Percentiles rank a stretch among this genome's conserved stretches.
Conservation (phyloP, 37 sponge, comb jelly and placozoan species). For the Eunapius fragilis region DNA sequence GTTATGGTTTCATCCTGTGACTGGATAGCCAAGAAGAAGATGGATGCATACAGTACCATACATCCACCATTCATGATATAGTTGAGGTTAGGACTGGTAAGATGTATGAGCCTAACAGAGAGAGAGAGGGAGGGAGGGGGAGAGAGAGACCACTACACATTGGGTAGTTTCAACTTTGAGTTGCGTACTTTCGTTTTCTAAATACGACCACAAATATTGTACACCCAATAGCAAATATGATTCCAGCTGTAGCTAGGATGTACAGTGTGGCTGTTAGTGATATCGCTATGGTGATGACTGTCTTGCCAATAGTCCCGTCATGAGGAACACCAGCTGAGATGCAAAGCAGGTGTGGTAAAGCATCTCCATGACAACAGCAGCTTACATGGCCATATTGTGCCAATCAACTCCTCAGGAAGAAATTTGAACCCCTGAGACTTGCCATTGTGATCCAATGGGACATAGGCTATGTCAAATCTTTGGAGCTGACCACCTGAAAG, state of each 20-base stretch:
- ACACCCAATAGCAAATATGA: conserved; percentile 7
- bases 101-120: conserved; percentile 2
- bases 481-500: not conserved
- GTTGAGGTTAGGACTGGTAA: conserved; percentile 9
- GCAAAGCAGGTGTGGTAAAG: not conserved
- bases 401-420: not conserved
- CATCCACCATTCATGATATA: conserved; percentile 5
- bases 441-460: not conserved
- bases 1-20: not conserved
- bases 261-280: not conserved
- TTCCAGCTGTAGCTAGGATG: conserved; percentile 7
- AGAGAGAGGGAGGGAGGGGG: too few species aligned
- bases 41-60: not conserved
- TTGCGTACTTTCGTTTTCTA: conserved; percentile 14
- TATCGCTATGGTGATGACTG: not conserved
- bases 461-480: not conserved
- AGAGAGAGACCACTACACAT: too few species aligned
- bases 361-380: not conserved
- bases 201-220: conserved; percentile 1
- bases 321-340: not conserved
- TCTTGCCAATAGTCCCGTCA: not conserved
- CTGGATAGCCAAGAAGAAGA: conserved; percentile 1
- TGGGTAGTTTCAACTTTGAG: not conserved
- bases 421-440: not conserved
- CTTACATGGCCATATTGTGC: not conserved